Evolutionary conservation across 2,797 vertebrate genomes (phyloP), one percentile per base, ranked within the genome.

Genomic region (Synaphobranchus kaupii): DNA sequence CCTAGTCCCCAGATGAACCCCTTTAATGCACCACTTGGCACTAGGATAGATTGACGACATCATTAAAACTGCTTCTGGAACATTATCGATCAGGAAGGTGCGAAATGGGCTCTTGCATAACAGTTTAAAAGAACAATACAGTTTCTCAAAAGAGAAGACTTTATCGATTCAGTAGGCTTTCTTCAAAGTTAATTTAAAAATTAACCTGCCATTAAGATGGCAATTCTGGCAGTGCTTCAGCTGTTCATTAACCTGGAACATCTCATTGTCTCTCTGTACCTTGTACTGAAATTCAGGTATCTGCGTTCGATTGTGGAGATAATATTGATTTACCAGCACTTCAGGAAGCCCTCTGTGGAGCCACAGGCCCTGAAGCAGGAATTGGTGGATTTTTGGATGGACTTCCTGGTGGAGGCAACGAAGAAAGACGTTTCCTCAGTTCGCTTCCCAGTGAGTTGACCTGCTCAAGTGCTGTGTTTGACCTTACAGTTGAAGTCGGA

Each of bases 331-430:
- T 98, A 98, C 92, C 97, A 99, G 66, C 98, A 99, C 91, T 99
- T 98, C 94, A 98, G 96, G 88, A 99, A 99, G 89, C 93, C 97
- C 25, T 91, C 94, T 60, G 66, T 85, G 10, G 98, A 99, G 83
- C 97, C 98, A 85, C 97, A 97, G 3, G 92, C 91, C 0, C 94
- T 96, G 87, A 98, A 96, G 89, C 97, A 98, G 92, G 98, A 99
- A 90, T 96, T 98, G 48, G 96, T 99, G 90, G 98, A 99, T 93
- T 99, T 99, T 92, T 99, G 98, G 98, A 99, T 99, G 98, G 98
- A 99, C 93, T 99, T 99, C 86, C 93, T 99, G 89, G 98, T 99
- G 15, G 98, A 99, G 91, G 96, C 98, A 66, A 99, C 98, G 20
- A 99, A 99, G 92, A 97, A 96, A 87, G 96, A 99, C 63, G 96